These are phyloP conservation scores for Macropus fuliginosus DNA, from an alignment of 2,797 vertebrate species.

Conservation along the genomic window DNA sequence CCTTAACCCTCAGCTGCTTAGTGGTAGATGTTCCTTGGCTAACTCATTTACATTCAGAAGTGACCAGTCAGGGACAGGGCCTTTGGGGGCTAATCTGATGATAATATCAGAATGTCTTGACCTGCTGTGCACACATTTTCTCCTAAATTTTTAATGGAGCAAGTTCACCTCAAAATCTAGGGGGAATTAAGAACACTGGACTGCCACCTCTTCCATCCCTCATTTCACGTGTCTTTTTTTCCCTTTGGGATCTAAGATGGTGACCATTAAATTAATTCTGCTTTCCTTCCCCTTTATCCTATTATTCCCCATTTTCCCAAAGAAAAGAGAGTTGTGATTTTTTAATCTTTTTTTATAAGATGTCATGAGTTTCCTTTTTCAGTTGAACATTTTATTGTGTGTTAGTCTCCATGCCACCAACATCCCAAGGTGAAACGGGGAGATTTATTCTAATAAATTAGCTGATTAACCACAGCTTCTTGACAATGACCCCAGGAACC, in stretches of 20 bases:
- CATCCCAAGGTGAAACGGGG: conserved; percentile 68
- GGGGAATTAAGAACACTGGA: neutral
- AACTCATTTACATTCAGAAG: neutral
- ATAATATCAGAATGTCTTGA: neutral
- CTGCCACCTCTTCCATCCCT: neutral
- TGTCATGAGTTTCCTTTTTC: conserved; percentile 27
- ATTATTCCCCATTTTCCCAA: conserved; percentile 34
- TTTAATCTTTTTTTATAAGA: conserved; percentile 59
- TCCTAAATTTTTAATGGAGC: neutral
- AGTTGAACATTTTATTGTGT: conserved; percentile 32
- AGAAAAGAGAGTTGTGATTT: conserved; percentile 66
- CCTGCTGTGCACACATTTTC: neutral
- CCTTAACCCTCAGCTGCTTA: conserved; percentile 67
- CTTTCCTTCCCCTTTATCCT: neutral
- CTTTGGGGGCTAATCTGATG: neutral
- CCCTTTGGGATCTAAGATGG: neutral
- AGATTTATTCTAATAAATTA: conserved; percentile 56
- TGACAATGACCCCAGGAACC: conserved; percentile 72
- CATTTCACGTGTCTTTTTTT: neutral
- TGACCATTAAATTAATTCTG: neutral
- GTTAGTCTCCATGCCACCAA: neutral
- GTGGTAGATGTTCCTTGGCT: conserved; percentile 23
- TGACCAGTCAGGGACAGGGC: neutral
- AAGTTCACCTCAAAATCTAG: neutral
- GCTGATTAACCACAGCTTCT: conserved; percentile 70